Evolutionary conservation across 2,888 invertebrate genomes (phyloP), one percentile per base, ranked within the genome.

Genomic region (Ennomos quercinarius): DNA sequence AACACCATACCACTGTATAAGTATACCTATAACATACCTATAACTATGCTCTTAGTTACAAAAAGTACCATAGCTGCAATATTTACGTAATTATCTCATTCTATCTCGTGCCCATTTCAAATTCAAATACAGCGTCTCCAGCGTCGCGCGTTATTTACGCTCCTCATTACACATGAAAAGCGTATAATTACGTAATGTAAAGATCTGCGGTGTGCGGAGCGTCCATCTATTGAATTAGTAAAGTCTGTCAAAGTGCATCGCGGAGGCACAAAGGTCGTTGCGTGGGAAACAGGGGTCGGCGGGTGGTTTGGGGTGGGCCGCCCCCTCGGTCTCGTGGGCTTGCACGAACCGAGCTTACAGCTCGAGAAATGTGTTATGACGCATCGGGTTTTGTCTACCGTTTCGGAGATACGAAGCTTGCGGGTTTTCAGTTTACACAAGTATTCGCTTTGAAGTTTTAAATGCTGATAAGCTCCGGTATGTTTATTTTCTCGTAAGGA

Each of bases 181-280:
- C 71, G 68, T 71, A 76, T 82, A 78, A 80, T 83, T 82, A 83
- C 77, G 80, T 81, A 81, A 81, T 72, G 77, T 75, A 79, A 81
- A 81, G 80, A 84, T 77, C 74, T 74, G 66, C 75, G 74, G 71
- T 77, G 68, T 81, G 27, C 27, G 78, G 81, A 78, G 78, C 86
- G 89, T 88, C 89, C 90, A 88, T 90, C 89, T 88, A 90, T 91
- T 90, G 90, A 90, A 91, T 91, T 90, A 91, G 90, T 89, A 87
- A 91, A 91, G 87, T 89, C 91, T 91, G 91, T 90, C 91, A 91
- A 90, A 91, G 91, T 91, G 89, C 91, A 91, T 87, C 85, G 90
- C 81, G 74, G 89, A 86, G 87, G 89, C 91, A 89, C 91, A 91
- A 91, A 91, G 91, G 91, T 91, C 91, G 91, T 91, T 91, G 91